phyloP scores from a whole-genome alignment of 2,797 vertebrate genomes.

The Bradypodion pumilum region DNA sequence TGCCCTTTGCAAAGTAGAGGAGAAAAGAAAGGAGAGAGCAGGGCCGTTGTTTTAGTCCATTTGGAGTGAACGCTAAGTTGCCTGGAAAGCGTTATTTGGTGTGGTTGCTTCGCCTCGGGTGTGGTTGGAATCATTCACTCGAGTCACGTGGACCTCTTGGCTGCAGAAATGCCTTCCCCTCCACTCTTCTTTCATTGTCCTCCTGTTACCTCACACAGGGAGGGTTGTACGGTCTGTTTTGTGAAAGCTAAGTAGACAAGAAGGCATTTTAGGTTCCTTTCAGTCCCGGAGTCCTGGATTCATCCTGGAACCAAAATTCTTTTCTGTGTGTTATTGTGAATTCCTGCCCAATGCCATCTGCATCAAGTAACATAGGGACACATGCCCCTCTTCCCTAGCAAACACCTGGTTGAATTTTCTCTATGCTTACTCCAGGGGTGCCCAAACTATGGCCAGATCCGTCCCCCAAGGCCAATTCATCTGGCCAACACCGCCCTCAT shows the following conservation, averaged over 20 bases:
- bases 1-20: not conserved
- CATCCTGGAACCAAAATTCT: not conserved
- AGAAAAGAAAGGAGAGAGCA: not conserved
- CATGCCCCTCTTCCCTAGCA: no score
- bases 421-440: no score
- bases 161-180: not conserved
- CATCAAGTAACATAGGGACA: no score
- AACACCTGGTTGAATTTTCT: no score
- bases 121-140: not conserved
- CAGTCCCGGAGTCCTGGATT: not conserved
- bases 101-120: not conserved
- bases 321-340: no score
- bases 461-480: no score
- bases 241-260: not conserved
- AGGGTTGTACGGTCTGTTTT: not conserved
- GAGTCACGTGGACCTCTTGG: not conserved
- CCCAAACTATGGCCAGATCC: no score
- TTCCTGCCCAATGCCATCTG: no score
- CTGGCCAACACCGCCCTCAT: no score
- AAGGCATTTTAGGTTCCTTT: not conserved
- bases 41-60: not conserved
- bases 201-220: not conserved
- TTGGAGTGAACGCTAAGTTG: not conserved
- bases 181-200: no score
- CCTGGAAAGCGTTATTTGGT: not conserved